These are phyloP conservation scores for Poecilia gillii DNA, from an alignment of 2,797 vertebrate species.

Conservation along the genomic window DNA sequence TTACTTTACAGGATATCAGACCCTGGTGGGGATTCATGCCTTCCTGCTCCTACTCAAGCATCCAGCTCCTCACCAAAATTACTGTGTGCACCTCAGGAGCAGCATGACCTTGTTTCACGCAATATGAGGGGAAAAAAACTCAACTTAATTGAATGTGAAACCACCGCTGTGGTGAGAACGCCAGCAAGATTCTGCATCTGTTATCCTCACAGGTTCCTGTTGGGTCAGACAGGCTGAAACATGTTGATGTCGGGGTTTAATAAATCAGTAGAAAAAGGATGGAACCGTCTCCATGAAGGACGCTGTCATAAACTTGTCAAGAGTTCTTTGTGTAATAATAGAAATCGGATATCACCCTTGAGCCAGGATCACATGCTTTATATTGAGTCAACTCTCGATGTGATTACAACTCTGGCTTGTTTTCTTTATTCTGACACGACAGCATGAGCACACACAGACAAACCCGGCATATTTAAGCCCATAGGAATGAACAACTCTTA, in stretches of 20 bases:
- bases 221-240: slow-evolving; percentile 30
- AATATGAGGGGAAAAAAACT: slow-evolving; percentile 45
- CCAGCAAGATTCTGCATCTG: slow-evolving; percentile 43
- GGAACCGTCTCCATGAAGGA: slow-evolving; percentile 25
- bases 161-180: slow-evolving; percentile 51
- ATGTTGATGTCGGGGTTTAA: slow-evolving; percentile 27
- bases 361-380: slow-evolving; percentile 41
- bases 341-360: slow-evolving; percentile 16
- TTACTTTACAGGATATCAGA: slow-evolving; percentile 30
- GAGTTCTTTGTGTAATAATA: slow-evolving; percentile 15
- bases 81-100: slow-evolving; percentile 44
- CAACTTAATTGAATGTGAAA: slow-evolving; percentile 61
- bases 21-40: slow-evolving; percentile 34
- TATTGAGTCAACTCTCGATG: not conserved
- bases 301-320: slow-evolving; percentile 35
- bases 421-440: slow-evolving; percentile 23
- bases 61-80: slow-evolving; percentile 51
- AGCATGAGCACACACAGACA: slow-evolving; percentile 8
- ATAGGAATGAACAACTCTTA: slow-evolving; percentile 55
- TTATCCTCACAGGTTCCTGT: slow-evolving; percentile 27
- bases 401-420: slow-evolving; percentile 2
- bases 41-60: slow-evolving; percentile 35
- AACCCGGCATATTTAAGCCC: slow-evolving; percentile 34
- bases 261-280: slow-evolving; percentile 43
- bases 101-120: slow-evolving; percentile 57